Evolutionary conservation across 1,140 invertebrate genomes (phyloP), one percentile per base, ranked within the genome.

Genomic region (Drosophila trapezifrons): DNA sequence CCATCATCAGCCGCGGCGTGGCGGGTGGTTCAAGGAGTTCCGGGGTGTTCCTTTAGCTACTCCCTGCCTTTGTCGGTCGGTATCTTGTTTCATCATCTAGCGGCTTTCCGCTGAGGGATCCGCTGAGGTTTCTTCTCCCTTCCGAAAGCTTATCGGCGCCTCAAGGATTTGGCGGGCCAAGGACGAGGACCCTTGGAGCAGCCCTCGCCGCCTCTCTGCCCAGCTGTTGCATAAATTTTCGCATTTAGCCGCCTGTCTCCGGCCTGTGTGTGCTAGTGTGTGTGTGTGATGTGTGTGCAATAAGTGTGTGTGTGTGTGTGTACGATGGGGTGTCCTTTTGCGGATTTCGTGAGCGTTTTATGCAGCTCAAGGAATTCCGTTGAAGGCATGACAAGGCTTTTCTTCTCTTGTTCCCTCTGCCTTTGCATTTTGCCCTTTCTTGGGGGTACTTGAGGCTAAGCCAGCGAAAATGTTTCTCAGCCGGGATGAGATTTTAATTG

Each of bases 141-240:
- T 15, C 29, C 47, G 43, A 46, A 46, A 51, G 40, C 25, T 37
- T 56, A 69, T 70, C 49, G 35, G 42, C 65, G 22, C 12, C 35
- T 56, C 32, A 55, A 70, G 51, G 67, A 57, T 70, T 17, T 22
- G 32, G 12, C 27, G 3, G 43, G 69, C 69, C 69, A 71, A 71
- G 69, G 67, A 71, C 64, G 52, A 71, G 65, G 25, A 57, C 27
- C 32, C 18, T 38, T 71, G 9, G 25, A 42, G 5, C 37, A 18
- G 25, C 83, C 79, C 76, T 87, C 78, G 83, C 37, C 78, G 78
- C 35, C 20, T 22, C 51, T 76, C 43, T 40, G 60, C 75, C 70
- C 83, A 87, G 83, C 83, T 87, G 83, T 86, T 86, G 83, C 83
- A 86, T 86, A 86, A 83, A 86, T 83, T 79, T 82, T 76, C 81